Evolutionary conservation across 1,140 invertebrate species (phyloP), one percentile per base, ranked within the genome.

Genomic region (Adoxophyes honmai): DNA sequence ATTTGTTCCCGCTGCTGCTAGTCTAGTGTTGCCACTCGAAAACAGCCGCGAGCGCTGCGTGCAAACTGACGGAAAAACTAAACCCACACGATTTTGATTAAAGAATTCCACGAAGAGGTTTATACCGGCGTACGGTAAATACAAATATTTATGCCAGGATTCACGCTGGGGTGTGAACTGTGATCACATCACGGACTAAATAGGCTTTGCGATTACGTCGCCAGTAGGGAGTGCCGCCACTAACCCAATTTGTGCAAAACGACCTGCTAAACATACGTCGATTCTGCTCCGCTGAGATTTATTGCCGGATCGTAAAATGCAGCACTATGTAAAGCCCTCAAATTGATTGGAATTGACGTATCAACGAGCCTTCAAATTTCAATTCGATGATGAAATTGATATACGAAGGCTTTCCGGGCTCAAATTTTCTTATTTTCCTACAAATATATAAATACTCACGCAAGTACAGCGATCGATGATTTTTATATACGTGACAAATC

Each of bases 201-300:
- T 73, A 74, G 70, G 66, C 65, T 68, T 67, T 68, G 68, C 67
- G 66, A 74, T 81, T 74, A 78, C 68, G 73, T 64, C 63, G 69
- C 64, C 62, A 66, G 62, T 58, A 61, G 61, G 75, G 69, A 68
- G 72, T 70, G 70, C 73, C 69, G 59, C 66, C 69, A 70, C 73
- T 81, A 84, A 81, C 78, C 81, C 75, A 84, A 81, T 84, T 84
- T 75, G 73, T 69, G 62, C 65, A 75, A 74, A 83, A 78, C 70
- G 76, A 76, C 74, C 72, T 64, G 70, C 73, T 78, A 83, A 82
- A 83, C 75, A 80, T 59, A 78, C 68, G 66, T 71, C 68, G 65
- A 78, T 73, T 70, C 64, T 67, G 66, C 74, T 69, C 58, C 66
- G 64, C 67, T 35, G 55, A 72, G 73, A 78, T 81, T 78, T 81